Percentiles rank a stretch among this genome's conserved stretches.
Evolutionary conservation across 1,140 invertebrate species (phyloP).

Genomic region (Eumeta japonica): DNA sequence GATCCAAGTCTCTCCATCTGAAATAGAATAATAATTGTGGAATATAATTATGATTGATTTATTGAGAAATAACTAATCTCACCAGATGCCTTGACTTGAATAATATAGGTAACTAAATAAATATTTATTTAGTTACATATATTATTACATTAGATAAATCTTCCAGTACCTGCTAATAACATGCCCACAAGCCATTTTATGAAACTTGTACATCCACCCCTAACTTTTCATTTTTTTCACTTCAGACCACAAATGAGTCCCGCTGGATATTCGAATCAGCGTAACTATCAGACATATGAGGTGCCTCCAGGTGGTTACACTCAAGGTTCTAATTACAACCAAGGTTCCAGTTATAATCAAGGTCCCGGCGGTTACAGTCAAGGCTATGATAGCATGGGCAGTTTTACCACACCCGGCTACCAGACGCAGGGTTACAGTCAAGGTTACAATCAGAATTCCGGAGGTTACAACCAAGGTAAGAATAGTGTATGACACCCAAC

Average conservation of each 20-base stretch:
- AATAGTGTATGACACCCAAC: conserved; percentile 17
- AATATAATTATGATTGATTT: too few relatives aligned
- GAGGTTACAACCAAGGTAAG: conserved; percentile 12
- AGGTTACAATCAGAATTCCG: conserved; percentile 8
- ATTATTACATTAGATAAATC: background rate
- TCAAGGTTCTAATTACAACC: conserved; percentile 13
- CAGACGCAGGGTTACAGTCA: conserved; percentile 15
- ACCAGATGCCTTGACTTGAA: too few relatives aligned
- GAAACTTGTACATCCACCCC: too few relatives aligned
- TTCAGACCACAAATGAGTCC: conserved; percentile 31
- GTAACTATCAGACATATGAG: conserved; percentile 45
- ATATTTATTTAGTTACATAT: too few relatives aligned
- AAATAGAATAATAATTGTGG: too few relatives aligned
- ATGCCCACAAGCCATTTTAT: background rate
- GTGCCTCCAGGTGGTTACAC: conserved; percentile 39
- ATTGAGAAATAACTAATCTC: too few relatives aligned
- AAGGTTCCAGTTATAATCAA: conserved; percentile 7
- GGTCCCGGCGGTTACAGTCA: conserved; percentile 13
- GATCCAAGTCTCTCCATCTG: too few relatives aligned
- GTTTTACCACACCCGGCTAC: too few relatives aligned
- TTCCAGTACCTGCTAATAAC: background rate
- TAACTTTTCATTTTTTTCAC: conserved; percentile 6
- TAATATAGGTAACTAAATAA: too few relatives aligned
- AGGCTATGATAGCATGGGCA: conserved; percentile 15
- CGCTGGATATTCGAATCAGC: conserved; percentile 17